A percentile compares a stretch with the other conserved stretches of the same genome.
phyloP scores from a whole-genome alignment of 2,888 invertebrate genomes.

The Andrena bicolor region DNA sequence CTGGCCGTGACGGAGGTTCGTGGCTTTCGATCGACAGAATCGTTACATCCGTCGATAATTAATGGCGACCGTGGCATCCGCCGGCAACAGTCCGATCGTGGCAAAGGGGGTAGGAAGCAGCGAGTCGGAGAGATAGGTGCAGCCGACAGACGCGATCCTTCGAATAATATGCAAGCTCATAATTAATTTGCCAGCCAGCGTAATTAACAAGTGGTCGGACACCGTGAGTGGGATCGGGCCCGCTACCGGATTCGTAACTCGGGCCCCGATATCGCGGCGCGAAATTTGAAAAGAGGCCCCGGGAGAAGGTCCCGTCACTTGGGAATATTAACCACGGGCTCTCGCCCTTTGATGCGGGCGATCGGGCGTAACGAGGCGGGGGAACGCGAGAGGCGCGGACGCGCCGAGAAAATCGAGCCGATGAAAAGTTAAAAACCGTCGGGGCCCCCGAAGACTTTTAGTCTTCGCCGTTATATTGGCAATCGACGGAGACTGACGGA shows the following conservation, averaged over 20 bases:
- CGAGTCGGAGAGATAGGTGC: constrained; percentile 28
- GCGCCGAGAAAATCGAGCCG: constrained; percentile 51
- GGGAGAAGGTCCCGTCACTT: neutral
- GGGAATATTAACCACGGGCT: neutral
- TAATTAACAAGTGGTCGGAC: constrained; percentile 76
- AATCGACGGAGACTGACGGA: constrained; percentile 72
- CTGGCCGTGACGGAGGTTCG: constrained; percentile 47
- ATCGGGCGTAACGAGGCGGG: constrained; percentile 13
- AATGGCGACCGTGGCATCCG: constrained; percentile 72
- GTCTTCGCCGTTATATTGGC: constrained; percentile 70
- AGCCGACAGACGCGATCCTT: constrained; percentile 58
- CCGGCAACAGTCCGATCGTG: constrained; percentile 38
- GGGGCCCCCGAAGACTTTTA: constrained; percentile 32
- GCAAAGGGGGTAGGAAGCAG: constrained; percentile 24
- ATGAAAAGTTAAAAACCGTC: constrained; percentile 65
- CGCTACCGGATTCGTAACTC: constrained; percentile 38
- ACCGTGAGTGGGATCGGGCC: constrained; percentile 8
- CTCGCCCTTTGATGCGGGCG: neutral
- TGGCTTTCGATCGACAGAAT: constrained; percentile 69
- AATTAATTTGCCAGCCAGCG: constrained; percentile 75
- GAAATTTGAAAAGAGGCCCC: constrained; percentile 10
- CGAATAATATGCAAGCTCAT: constrained; percentile 79
- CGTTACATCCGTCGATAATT: constrained; percentile 77
- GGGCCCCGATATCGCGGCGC: neutral
- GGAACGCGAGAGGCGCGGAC: constrained; percentile 7